These are phyloP conservation scores for Pterocles gutturalis DNA, from an alignment of 2,113 vertebrate genomes.

Conservation along the genomic window DNA sequence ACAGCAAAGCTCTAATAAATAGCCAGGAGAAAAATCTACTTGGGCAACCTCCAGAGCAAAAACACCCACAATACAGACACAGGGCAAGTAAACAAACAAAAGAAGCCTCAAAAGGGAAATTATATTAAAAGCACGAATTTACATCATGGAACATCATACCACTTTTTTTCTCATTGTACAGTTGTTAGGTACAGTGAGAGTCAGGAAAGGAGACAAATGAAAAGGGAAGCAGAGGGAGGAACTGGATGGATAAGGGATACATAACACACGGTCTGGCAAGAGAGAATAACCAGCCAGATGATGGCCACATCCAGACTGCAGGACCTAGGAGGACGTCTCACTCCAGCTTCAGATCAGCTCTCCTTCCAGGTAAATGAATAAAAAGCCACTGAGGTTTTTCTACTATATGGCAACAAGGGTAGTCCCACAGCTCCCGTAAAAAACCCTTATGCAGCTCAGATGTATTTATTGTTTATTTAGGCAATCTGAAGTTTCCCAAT, in stretches of 20 bases:
- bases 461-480: neutral
- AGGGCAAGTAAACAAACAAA: neutral
- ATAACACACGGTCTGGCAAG: fast-evolving
- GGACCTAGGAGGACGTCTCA: neutral
- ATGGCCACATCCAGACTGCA: neutral
- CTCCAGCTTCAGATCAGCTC: neutral
- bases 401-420: neutral
- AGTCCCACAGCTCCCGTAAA: neutral
- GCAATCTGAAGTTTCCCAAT: neutral
- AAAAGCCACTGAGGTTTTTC: neutral
- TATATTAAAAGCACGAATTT: neutral
- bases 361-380: neutral
- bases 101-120: neutral
- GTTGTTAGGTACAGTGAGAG: neutral
- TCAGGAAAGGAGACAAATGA: neutral
- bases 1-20: neutral
- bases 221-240: neutral
- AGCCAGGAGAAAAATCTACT: neutral
- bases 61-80: neutral
- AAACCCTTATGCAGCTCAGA: neutral
- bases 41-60: neutral
- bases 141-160: neutral
- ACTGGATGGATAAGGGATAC: neutral
- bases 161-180: neutral
- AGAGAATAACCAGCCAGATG: neutral